A percentile compares a stretch with the other conserved stretches of the same genome.
phyloP scores from a whole-genome alignment of 1,140 invertebrate species.

The Euschistus heros region DNA sequence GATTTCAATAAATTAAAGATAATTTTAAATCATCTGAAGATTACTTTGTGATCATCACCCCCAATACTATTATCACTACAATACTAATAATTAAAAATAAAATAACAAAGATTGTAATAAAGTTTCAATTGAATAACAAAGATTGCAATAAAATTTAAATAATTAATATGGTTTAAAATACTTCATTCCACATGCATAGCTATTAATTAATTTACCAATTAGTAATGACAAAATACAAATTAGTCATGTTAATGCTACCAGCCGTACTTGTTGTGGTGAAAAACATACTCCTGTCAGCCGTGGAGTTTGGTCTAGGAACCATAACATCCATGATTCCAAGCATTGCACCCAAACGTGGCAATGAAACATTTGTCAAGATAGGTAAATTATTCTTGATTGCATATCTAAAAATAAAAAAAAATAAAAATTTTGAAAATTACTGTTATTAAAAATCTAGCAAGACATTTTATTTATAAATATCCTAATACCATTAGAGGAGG shows the following conservation, averaged over 20 bases:
- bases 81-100: too few species aligned
- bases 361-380: slow-evolving; percentile 68
- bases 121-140: too few species aligned
- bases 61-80: too few species aligned
- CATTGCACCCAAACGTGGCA: slow-evolving; percentile 83
- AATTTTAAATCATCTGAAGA: too few species aligned
- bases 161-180: too few species aligned
- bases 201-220: too few species aligned
- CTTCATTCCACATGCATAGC: too few species aligned
- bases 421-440: slow-evolving; percentile 4
- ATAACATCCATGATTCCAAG: slow-evolving; percentile 64
- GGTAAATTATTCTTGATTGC: slow-evolving; percentile 77
- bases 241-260: slow-evolving; percentile 14
- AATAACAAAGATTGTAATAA: too few species aligned
- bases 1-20: too few species aligned
- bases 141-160: too few species aligned
- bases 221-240: neutral
- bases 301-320: slow-evolving; percentile 30
- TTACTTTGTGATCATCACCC: too few species aligned
- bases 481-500: neutral
- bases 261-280: slow-evolving; percentile 2
- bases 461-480: neutral
- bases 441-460: neutral
- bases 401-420: slow-evolving; percentile 45
- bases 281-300: slow-evolving; percentile 5